These are phyloP conservation scores for Zaprionus kolodkinae DNA, from an alignment of 1,140 invertebrate species.

Conservation along the genomic window DNA sequence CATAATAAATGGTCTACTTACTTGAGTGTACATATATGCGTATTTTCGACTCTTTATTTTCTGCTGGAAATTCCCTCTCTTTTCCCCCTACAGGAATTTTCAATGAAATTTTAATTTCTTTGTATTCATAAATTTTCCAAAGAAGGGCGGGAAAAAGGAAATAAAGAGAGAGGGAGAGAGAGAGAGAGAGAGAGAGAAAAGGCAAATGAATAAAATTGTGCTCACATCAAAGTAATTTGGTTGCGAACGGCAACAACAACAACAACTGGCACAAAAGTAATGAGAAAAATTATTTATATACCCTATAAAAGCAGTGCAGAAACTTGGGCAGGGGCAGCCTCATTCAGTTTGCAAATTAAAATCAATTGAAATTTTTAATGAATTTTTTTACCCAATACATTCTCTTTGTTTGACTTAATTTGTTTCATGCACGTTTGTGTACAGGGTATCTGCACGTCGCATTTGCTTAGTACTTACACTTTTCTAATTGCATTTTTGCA, in stretches of 20 bases:
- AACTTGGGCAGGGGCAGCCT: background rate
- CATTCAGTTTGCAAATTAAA: background rate
- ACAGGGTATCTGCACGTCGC: background rate
- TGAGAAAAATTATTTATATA: constrained; percentile 30
- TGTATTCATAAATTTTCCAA: constrained; percentile 31
- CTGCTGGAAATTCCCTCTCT: background rate
- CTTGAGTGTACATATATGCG: constrained; percentile 61
- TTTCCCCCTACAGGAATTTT: constrained; percentile 1
- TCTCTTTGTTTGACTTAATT: background rate
- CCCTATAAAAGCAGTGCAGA: constrained; percentile 4
- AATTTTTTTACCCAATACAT: background rate
- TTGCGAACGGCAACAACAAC: constrained; percentile 33
- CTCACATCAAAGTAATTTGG: constrained; percentile 44
- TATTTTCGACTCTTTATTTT: constrained; percentile 31
- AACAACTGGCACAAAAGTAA: constrained; percentile 21
- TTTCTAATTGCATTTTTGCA: background rate
- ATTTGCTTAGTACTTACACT: background rate
- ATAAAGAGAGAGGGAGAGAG: background rate
- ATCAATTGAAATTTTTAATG: constrained; percentile 10
- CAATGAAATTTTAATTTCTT: constrained; percentile 47
- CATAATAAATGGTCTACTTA: constrained; percentile 71
- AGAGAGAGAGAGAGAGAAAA: background rate
- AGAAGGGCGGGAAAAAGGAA: background rate
- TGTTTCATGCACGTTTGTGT: background rate
- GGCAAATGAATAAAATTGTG: constrained; percentile 9